Evolutionary conservation across 2,888 invertebrate genomes (phyloP), one percentile per base, ranked within the genome.

Genomic region (Monochamus alternatus): DNA sequence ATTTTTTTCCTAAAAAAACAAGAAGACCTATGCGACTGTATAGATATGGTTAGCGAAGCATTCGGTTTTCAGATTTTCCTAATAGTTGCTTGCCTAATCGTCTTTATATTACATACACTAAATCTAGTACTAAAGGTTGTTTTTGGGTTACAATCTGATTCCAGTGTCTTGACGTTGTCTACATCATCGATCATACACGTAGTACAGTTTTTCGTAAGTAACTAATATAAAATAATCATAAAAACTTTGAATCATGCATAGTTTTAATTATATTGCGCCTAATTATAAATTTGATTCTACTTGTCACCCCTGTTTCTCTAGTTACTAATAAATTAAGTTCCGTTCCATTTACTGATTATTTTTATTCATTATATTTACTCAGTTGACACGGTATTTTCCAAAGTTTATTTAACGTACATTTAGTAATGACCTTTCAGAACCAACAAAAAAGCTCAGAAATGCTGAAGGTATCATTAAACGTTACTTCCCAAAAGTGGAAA

Each of bases 181-280:
- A 5, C 12, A 43, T 47, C 3, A 5, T 32, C 9, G 0, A 9
- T 70, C 14, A 5, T 74, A 14, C 44, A 38, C 38, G 43, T 75
- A 9, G 31, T 64, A 9, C 52, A 70, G 30, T 67, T 66, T 52
- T 10, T 65, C 3, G 77, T 75, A 67, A 75, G 75, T 75, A 67
- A 38, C 38, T 38, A 38, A 38, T 2, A 38, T 38, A 7, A 38
- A 38, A 38, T 5, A 7, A 7, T 5, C 38, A 7, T 38, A 38
- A 38, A 38, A 38, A 4, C 7, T 38, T 1, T 7, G 0, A 7
- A 1, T 38, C 7, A 2, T 7, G 7, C 38, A 7, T 5, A 5
- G 1, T 38, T 38, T 38, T 38, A 22, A 22, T 22, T 22, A 0
- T 0, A 22, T 22, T 22, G 22, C 22, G 22, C 22, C 22, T 22